Evolutionary conservation across 2,113 vertebrate genomes (phyloP).

Genomic region (Tylochromis polylepis): DNA sequence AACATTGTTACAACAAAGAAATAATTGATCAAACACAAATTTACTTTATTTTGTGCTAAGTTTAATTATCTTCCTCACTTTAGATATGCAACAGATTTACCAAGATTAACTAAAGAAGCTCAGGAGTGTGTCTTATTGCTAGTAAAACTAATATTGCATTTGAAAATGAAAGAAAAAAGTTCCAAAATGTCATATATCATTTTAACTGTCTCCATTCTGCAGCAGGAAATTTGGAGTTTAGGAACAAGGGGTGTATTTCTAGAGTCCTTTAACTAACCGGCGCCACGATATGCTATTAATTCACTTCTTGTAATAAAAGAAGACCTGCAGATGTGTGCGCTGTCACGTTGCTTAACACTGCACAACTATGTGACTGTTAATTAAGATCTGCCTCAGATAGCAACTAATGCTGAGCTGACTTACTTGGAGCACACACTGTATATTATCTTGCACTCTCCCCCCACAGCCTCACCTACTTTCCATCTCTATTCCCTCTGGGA

Average conservation of each 20-base stretch:
- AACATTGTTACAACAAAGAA: not conserved
- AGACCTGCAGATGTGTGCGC: not conserved
- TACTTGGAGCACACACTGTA: slow-evolving; percentile 13
- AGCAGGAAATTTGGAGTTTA: not conserved
- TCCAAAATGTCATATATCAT: not conserved
- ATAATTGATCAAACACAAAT: not conserved
- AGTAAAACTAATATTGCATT: not conserved
- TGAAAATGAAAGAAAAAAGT: not conserved
- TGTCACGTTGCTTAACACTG: slow-evolving; percentile 20
- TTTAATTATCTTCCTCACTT: not conserved
- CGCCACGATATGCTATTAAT: slow-evolving; percentile 2
- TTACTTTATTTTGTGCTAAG: not conserved
- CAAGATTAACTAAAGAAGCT: not conserved
- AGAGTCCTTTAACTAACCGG: not conserved
- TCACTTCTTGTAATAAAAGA: slow-evolving; percentile 3
- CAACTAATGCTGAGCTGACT: slow-evolving; percentile 41
- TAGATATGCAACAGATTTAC: not conserved
- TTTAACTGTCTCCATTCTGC: not conserved
- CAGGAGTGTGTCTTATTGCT: not conserved
- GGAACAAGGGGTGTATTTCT: not conserved
- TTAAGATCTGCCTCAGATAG: slow-evolving; percentile 56
- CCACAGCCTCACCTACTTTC: slow-evolving; percentile 58
- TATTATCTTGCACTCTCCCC: not conserved
- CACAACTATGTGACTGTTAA: slow-evolving; percentile 34
- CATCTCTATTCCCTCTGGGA: slow-evolving; percentile 41